phyloP scores from a whole-genome alignment of 1,140 invertebrate species.

The Caenorhabditis inopinata region DNA sequence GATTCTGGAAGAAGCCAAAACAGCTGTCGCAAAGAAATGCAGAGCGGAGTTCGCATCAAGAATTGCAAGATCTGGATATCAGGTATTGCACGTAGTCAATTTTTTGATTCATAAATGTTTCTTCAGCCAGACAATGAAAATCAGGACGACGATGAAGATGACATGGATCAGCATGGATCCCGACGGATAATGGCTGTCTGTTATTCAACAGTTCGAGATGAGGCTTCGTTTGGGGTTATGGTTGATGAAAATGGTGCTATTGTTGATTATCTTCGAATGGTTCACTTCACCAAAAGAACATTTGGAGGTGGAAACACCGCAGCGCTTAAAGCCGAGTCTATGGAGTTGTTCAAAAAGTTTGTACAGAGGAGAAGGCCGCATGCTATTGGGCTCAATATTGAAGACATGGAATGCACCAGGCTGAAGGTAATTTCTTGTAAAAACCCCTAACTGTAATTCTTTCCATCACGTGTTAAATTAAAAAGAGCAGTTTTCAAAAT shows the following conservation, averaged over 20 bases:
- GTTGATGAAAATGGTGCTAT: conserved; percentile 86
- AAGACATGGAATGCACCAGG: conserved; percentile 71
- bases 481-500: conserved; percentile 16
- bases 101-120: neutral
- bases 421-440: conserved; percentile 34
- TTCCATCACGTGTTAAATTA: neutral
- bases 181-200: conserved; percentile 83
- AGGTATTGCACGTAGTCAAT: neutral
- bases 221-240: conserved; percentile 84
- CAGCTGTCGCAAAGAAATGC: conserved; percentile 75
- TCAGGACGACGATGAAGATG: conserved; percentile 75
- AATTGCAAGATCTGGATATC: conserved; percentile 19
- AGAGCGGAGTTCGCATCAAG: neutral
- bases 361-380: conserved; percentile 88
- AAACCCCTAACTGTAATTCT: neutral
- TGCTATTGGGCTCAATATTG: conserved; percentile 83
- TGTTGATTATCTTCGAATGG: conserved; percentile 82
- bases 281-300: conserved; percentile 61
- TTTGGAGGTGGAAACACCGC: neutral
- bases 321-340: conserved; percentile 13
- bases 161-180: conserved; percentile 79
- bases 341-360: conserved; percentile 74
- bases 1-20: conserved; percentile 82
- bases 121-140: neutral
- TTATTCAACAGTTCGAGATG: conserved; percentile 81